Evolutionary conservation across 2,797 vertebrate genomes (phyloP).

Genomic region (Percopsis omiscomaycus): DNA sequence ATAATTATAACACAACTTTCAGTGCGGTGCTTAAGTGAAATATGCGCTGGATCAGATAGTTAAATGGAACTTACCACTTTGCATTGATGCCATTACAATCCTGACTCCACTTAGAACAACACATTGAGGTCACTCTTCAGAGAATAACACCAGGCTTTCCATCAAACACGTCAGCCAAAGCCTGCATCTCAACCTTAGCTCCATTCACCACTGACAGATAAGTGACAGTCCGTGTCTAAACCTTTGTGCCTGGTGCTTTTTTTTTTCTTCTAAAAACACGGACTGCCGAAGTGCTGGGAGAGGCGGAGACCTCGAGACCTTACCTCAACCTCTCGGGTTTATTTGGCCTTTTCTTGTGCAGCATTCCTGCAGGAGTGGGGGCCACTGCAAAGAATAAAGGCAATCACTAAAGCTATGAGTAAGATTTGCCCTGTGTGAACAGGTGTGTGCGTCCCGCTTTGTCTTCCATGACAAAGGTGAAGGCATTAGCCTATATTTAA

Average conservation of each 20-base stretch:
- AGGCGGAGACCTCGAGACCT: conserved; percentile 55
- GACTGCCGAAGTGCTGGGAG: conserved; percentile 55
- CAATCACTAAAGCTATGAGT: conserved; percentile 25
- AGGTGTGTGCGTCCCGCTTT: conserved; percentile 18
- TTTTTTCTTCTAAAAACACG: conserved; percentile 20
- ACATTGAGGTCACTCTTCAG: conserved; percentile 16
- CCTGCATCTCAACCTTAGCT: conserved; percentile 47
- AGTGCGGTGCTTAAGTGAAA: neutral
- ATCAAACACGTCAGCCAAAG: conserved; percentile 41
- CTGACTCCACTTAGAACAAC: conserved; percentile 12
- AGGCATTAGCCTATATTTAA: neutral
- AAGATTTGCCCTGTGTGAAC: conserved; percentile 36
- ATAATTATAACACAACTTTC: neutral
- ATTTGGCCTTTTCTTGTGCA: conserved; percentile 50
- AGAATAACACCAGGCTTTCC: conserved; percentile 35
- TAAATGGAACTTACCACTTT: conserved; percentile 8
- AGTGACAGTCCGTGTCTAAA: conserved; percentile 62
- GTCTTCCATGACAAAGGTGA: neutral
- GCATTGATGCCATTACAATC: conserved; percentile 1
- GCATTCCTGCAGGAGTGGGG: conserved; percentile 60
- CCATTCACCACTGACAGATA: conserved; percentile 49
- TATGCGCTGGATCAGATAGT: conserved; percentile 1
- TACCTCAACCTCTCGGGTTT: conserved; percentile 40
- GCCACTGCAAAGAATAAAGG: conserved; percentile 40
- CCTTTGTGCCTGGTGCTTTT: conserved; percentile 56